These are phyloP conservation scores for Eupeodes latifasciatus DNA, from an alignment of 2,888 invertebrate species.

Conservation along the genomic window DNA sequence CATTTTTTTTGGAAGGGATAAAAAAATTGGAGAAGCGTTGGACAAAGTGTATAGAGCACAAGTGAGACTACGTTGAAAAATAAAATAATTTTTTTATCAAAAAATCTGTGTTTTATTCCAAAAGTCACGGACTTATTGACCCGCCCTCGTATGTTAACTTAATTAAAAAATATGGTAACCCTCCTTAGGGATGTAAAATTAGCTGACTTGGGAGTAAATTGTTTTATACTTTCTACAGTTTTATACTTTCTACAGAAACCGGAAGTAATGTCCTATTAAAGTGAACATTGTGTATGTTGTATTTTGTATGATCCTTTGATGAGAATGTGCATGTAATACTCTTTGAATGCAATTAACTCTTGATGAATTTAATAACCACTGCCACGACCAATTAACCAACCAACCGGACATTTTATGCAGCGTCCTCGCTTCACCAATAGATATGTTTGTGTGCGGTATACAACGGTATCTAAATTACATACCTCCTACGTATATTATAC, in stretches of 20 bases:
- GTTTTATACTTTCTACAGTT: conserved; percentile 1
- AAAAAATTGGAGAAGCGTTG: too few relatives aligned
- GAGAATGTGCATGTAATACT: conserved; percentile 2
- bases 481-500: too few relatives aligned
- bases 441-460: too few relatives aligned
- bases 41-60: too few relatives aligned
- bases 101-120: too few relatives aligned
- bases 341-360: conserved; percentile 29
- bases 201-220: background rate
- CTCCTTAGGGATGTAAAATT: background rate
- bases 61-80: too few relatives aligned
- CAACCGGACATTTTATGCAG: background rate
- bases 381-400: conserved; percentile 1
- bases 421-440: background rate
- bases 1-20: too few relatives aligned
- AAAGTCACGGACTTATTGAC: too few relatives aligned
- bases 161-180: too few relatives aligned
- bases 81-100: too few relatives aligned
- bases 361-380: conserved; percentile 16
- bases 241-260: conserved; percentile 6
- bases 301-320: conserved; percentile 16
- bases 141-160: too few relatives aligned
- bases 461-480: too few relatives aligned
- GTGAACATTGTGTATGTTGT: background rate
- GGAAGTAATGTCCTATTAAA: conserved; percentile 22